Evolutionary conservation across 2,797 vertebrate genomes (phyloP).

Genomic region (Yasuhikotakia modesta): DNA sequence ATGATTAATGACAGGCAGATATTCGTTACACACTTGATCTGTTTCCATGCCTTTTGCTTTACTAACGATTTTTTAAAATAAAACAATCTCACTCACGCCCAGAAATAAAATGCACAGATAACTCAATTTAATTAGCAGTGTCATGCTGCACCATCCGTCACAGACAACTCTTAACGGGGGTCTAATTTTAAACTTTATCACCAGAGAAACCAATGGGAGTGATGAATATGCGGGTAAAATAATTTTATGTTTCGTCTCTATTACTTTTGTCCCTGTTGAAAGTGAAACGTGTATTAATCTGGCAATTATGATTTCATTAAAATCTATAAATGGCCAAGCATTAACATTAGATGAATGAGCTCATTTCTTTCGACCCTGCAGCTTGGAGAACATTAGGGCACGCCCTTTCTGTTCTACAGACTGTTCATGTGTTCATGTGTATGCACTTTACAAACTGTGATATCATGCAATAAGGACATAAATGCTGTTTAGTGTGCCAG

Average conservation of each 20-base stretch:
- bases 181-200: slow-evolving; percentile 82
- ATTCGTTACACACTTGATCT: slow-evolving; percentile 47
- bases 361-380: slow-evolving; percentile 50
- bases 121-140: slow-evolving; percentile 73
- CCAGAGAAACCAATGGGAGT: slow-evolving; percentile 72
- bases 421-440: slow-evolving; percentile 20
- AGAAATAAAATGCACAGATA: slow-evolving; percentile 64
- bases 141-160: slow-evolving; percentile 74
- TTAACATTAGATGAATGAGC: slow-evolving; percentile 75
- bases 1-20: slow-evolving; percentile 46
- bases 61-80: slow-evolving; percentile 55
- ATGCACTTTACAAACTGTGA: slow-evolving; percentile 21
- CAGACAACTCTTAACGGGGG: slow-evolving; percentile 69
- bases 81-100: slow-evolving; percentile 63
- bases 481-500: slow-evolving; percentile 15
- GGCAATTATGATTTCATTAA: slow-evolving; percentile 81
- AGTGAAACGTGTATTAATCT: slow-evolving; percentile 75
- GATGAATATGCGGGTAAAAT: slow-evolving; percentile 81
- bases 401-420: slow-evolving; percentile 21
- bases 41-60: slow-evolving; percentile 56
- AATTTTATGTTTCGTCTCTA: slow-evolving; percentile 77
- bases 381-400: slow-evolving; percentile 31
- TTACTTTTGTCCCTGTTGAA: slow-evolving; percentile 77
- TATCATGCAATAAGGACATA: slow-evolving; percentile 4
- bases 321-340: slow-evolving; percentile 82